Evolutionary conservation across 2,113 vertebrate species (phyloP).

Genomic region (Sphyrna mokarran): DNA sequence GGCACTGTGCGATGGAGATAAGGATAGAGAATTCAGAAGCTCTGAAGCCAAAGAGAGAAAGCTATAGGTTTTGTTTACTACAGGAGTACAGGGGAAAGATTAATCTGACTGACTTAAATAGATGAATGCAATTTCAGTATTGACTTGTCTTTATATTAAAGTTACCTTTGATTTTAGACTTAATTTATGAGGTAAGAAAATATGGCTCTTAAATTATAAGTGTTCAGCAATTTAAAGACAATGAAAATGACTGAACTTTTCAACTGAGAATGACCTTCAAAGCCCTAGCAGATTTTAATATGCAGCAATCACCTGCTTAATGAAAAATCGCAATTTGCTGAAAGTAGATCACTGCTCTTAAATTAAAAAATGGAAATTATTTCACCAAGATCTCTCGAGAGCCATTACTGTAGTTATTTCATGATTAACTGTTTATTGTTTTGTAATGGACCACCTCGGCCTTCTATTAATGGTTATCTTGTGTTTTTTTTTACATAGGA

Average conservation of each 20-base stretch:
- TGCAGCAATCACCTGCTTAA: not conserved
- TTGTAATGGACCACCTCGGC: not conserved
- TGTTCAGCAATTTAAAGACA: not conserved
- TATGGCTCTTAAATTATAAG: not conserved
- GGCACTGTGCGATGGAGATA: not conserved
- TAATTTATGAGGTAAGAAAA: not conserved
- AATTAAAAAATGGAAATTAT: not conserved
- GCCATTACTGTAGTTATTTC: not conserved
- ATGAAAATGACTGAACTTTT: not conserved
- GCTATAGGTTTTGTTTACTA: not conserved
- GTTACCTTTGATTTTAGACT: not conserved
- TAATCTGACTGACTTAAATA: not conserved
- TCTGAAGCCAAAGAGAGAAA: not conserved
- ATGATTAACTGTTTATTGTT: not conserved
- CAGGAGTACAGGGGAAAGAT: not conserved
- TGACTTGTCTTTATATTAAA: not conserved
- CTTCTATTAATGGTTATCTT: not conserved
- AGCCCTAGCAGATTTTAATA: not conserved
- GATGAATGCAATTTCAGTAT: not conserved
- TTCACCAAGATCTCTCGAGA: not conserved
- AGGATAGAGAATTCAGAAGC: not conserved
- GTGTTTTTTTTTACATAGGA: not conserved
- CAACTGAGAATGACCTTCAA: not conserved
- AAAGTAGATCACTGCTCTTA: not conserved
- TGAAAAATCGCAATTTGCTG: not conserved